Evolutionary conservation across 2,113 vertebrate species (phyloP).

Genomic region (Empidonax alnorum): DNA sequence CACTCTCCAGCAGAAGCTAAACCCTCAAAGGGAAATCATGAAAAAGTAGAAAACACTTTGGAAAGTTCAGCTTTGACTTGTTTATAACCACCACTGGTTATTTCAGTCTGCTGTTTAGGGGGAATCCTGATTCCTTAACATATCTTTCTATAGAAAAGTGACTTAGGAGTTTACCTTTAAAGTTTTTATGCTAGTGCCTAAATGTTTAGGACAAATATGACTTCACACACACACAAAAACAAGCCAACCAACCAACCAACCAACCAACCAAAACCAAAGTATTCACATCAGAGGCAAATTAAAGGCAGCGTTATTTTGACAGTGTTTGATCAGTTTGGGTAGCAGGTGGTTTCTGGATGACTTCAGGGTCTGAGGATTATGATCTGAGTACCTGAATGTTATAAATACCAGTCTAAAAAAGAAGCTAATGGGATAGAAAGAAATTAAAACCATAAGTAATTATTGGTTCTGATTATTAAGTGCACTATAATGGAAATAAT

Average conservation of each 20-base stretch:
- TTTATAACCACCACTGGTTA: not conserved
- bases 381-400: not conserved
- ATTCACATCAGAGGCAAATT: not conserved
- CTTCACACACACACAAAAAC: not conserved
- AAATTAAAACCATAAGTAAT: not conserved
- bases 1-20: not conserved
- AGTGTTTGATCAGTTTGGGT: not conserved
- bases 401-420: not conserved
- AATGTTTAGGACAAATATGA: not conserved
- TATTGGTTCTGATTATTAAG: not conserved
- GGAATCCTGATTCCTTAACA: not conserved
- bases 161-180: not conserved
- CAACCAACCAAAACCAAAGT: too few species aligned
- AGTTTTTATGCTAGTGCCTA: not conserved
- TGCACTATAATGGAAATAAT: not conserved
- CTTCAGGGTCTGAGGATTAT: not conserved
- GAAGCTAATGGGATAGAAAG: not conserved
- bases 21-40: not conserved
- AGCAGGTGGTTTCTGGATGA: not conserved
- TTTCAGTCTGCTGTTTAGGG: not conserved
- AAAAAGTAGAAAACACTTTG: not conserved
- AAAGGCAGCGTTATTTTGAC: not conserved
- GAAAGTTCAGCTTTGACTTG: not conserved
- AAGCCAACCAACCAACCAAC: not conserved
- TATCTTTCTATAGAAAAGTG: not conserved